These are phyloP conservation scores for Oncorhynchus gorbuscha DNA, from an alignment of 2,113 vertebrate genomes.

Conservation along the genomic window DNA sequence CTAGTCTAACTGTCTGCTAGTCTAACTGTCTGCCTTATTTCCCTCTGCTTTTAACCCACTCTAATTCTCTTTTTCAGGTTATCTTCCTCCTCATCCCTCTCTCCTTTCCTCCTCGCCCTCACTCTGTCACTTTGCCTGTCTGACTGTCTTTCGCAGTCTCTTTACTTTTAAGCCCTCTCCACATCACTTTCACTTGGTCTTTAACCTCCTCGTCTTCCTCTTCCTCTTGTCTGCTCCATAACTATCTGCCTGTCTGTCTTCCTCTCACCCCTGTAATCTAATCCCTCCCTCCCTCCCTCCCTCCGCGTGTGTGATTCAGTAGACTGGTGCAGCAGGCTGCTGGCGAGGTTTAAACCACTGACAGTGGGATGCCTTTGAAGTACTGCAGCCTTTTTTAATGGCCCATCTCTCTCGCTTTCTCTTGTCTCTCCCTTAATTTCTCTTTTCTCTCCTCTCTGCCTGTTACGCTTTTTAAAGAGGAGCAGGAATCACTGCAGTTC, in stretches of 20 bases:
- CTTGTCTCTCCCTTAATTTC: neutral
- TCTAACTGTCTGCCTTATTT: neutral
- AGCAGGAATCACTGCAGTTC: too few species aligned
- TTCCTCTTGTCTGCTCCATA: too few species aligned
- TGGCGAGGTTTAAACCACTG: neutral
- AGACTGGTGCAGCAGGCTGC: neutral
- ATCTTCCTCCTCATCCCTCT: too few species aligned
- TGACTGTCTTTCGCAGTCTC: too few species aligned
- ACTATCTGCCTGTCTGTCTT: too few species aligned
- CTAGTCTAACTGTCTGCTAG: neutral
- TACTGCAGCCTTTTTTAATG: neutral
- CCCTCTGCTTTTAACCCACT: too few species aligned
- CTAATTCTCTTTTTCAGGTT: too few species aligned
- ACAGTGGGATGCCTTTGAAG: neutral
- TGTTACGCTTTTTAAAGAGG: neutral
- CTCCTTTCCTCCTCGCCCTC: neutral
- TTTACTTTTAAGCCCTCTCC: too few species aligned
- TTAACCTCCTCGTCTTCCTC: too few species aligned
- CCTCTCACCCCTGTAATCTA: too few species aligned
- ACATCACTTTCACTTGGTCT: neutral
- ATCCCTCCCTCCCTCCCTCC: too few species aligned
- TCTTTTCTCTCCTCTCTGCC: neutral
- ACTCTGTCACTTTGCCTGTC: neutral
- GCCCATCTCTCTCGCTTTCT: neutral
- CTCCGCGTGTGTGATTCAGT: neutral